A percentile compares a stretch with the other conserved stretches of the same genome.
Conservation (phyloP, 2,888 invertebrate genomes). For the Atethmia centrago region DNA sequence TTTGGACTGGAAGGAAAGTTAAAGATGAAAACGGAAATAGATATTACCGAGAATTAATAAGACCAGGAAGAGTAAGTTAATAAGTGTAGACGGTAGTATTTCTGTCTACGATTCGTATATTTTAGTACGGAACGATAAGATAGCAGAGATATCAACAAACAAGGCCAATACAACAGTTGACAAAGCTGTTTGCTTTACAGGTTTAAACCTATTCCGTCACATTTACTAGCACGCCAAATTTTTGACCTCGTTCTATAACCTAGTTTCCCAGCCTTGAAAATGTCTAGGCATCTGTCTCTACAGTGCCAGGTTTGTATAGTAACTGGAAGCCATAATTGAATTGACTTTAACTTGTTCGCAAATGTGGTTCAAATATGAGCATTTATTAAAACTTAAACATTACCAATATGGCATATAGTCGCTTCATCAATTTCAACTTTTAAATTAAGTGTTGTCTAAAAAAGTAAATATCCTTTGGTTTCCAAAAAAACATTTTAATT, state of each 20-base stretch:
- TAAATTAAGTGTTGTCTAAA: not conserved
- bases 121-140: slow-evolving; percentile 25
- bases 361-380: slow-evolving; percentile 23
- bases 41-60: slow-evolving; percentile 19
- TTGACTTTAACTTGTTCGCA: slow-evolving; percentile 32
- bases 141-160: slow-evolving; percentile 30
- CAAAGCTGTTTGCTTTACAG: slow-evolving; percentile 40
- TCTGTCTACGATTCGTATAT: not conserved
- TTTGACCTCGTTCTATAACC: slow-evolving; percentile 63
- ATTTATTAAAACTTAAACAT: not conserved
- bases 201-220: slow-evolving; percentile 39
- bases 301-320: slow-evolving; percentile 48
- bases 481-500: slow-evolving; percentile 1
- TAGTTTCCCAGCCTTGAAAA: slow-evolving; percentile 63
- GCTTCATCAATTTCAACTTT: not conserved
- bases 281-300: slow-evolving; percentile 47
- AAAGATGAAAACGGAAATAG: slow-evolving; percentile 13
- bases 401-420: not conserved
- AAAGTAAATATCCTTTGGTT: not conserved
- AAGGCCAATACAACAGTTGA: slow-evolving; percentile 31
- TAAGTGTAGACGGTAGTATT: slow-evolving; percentile 11
- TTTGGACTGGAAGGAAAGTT: slow-evolving; percentile 8
- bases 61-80: slow-evolving; percentile 14
- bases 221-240: slow-evolving; percentile 52
- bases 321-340: slow-evolving; percentile 51